Evolutionary conservation across 37 sponge, comb jelly and placozoan genomes (phyloP).

Genomic region (Corticium candelabrum): DNA sequence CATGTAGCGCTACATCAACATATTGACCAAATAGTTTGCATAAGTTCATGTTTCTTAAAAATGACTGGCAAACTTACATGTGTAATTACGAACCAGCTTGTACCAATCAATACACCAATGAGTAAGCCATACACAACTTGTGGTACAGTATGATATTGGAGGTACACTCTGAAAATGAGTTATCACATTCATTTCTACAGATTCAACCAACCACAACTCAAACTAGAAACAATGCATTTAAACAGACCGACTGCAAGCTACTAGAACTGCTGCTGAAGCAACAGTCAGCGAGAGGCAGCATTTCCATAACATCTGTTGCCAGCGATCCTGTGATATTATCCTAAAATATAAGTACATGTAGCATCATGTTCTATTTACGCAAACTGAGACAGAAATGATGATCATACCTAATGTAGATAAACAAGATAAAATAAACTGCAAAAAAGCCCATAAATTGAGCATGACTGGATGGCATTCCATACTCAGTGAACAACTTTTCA

Average conservation of each 20-base stretch:
- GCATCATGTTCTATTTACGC: not conserved
- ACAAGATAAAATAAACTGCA: constrained; percentile 63
- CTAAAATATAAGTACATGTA: not conserved
- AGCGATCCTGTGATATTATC: not conserved
- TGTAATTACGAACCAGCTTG: not conserved
- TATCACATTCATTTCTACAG: not conserved
- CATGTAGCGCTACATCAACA: no score
- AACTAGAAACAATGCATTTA: no score
- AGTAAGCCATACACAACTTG: not conserved
- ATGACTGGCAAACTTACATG: not conserved
- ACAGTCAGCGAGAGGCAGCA: not conserved
- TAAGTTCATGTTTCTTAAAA: no score
- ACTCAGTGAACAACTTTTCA: constrained; percentile 43
- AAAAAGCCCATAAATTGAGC: constrained; percentile 91
- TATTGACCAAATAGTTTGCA: no score
- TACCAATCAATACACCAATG: not conserved
- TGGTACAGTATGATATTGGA: not conserved
- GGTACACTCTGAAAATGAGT: constrained; percentile 1
- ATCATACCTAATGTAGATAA: constrained; percentile 46
- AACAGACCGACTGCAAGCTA: not conserved
- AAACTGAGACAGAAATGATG: not conserved
- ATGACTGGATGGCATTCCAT: constrained; percentile 94
- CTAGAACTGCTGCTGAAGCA: not conserved
- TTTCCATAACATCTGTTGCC: not conserved
- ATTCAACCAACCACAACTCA: not conserved